Evolutionary conservation across 2,888 invertebrate species (phyloP), one percentile per base, ranked within the genome.

Genomic region (Hoplodrina ambigua): DNA sequence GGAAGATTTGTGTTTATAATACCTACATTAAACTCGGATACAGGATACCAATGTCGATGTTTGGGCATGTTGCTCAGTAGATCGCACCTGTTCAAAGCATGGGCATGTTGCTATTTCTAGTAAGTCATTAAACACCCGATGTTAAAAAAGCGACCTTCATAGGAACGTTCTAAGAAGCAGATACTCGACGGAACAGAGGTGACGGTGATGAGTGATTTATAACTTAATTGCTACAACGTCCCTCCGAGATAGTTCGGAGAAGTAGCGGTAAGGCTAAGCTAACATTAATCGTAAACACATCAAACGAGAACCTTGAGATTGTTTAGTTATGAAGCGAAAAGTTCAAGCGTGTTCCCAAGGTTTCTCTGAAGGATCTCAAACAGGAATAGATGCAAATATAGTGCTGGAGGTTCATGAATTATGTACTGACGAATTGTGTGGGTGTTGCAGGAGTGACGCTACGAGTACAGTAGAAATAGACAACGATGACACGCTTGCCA

Each of bases 351-450:
- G 37, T 11, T 8, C 25, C 13, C 50, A 50, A 56, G 55, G 65
- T 2, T 62, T 1, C 11, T 37, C 19, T 19, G 50, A 52, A 67
- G 57, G 53, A 62, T 75, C 19, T 49, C 4, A 44, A 55, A 44
- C 66, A 52, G 33, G 20, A 53, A 65, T 46, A 30, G 20, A 72
- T 75, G 50, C 46, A 68, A 62, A 74, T 54, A 11, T 6, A 37
- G 54, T 11, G 17, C 33, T 54, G 53, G 52, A 52, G 52, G 33
- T 68, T 44, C 52, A 17, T 59, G 25, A 80, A 75, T 60, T 41
- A 75, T 75, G 49, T 30, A 67, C 19, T 37, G 49, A 63, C 44
- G 62, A 63, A 75, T 50, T 20, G 60, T 8, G 75, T 79, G 60
- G 67, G 80, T 54, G 59, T 41, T 30, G 2, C 46, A 17, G 49